phyloP scores from a whole-genome alignment of 2,113 vertebrate genomes.

The Microcebus tavaratra region DNA sequence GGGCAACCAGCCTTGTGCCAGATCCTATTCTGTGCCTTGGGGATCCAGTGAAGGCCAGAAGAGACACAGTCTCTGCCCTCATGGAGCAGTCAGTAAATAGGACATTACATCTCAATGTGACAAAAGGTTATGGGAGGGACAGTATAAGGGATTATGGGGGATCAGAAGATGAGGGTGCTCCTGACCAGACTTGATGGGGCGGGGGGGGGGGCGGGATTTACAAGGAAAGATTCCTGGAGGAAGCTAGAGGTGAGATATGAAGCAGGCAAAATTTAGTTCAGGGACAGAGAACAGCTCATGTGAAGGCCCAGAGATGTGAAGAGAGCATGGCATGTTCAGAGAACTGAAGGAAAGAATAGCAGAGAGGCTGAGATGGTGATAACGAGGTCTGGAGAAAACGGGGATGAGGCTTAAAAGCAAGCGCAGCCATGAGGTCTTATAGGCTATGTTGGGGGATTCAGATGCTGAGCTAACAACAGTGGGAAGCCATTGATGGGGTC shows the following conservation, averaged over 20 bases:
- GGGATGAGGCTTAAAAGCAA: conserved; percentile 9
- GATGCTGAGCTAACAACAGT: not conserved
- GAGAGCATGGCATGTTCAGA: not conserved
- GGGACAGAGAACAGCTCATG: not conserved
- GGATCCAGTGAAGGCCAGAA: not conserved
- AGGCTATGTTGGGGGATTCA: not conserved
- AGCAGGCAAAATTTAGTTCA: conserved; percentile 30
- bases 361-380: not conserved
- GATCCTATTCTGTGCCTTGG: not conserved
- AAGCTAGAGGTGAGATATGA: not conserved
- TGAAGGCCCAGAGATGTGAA: not conserved
- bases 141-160: not conserved
- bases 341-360: not conserved
- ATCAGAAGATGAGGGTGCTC: not conserved
- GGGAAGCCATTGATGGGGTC: not conserved
- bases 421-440: not conserved
- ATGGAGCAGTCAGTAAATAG: not conserved
- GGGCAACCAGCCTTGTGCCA: not conserved
- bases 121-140: not conserved
- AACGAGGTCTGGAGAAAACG: not conserved
- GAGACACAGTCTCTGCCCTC: not conserved
- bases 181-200: not conserved
- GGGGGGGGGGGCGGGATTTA: not conserved
- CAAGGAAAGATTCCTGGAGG: not conserved
- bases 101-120: not conserved